Percentiles rank a stretch among this genome's conserved stretches.
These are phyloP conservation scores for Bergia sp. DNA, from an alignment of 92 coral and sea anemone species.

Conservation along the genomic window DNA sequence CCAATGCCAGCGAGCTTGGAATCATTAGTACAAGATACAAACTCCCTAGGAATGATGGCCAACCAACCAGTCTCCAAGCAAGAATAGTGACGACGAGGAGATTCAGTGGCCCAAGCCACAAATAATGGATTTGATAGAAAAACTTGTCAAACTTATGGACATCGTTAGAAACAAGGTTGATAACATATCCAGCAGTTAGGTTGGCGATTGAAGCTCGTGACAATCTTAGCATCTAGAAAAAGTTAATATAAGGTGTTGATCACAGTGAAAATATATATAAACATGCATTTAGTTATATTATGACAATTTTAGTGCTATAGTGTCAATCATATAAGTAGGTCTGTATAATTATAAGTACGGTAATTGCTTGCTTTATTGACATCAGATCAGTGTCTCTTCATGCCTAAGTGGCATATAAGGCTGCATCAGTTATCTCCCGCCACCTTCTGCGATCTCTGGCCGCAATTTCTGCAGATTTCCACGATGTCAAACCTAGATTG, in stretches of 20 bases:
- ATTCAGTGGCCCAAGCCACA: slow-evolving; percentile 4
- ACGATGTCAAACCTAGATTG: too few species aligned
- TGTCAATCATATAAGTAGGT: too few species aligned
- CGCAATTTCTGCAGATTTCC: too few species aligned
- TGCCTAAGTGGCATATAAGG: too few species aligned
- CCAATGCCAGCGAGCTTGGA: slow-evolving; percentile 10
- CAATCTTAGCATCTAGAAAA: slow-evolving; percentile 16
- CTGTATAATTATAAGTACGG: too few species aligned
- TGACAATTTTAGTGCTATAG: too few species aligned
- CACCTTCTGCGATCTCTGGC: too few species aligned
- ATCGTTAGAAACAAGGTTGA: slow-evolving; percentile 35
- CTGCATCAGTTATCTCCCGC: too few species aligned
- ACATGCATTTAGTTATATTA: too few species aligned
- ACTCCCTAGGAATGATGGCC: slow-evolving; percentile 24
- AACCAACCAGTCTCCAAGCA: slow-evolving; percentile 9
- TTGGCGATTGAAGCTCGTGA: not conserved
- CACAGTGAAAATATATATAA: too few species aligned
- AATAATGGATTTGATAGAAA: slow-evolving; percentile 5
- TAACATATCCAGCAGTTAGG: slow-evolving; percentile 22
- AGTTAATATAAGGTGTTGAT: not conserved
- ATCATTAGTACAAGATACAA: not conserved
- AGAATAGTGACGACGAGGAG: slow-evolving; percentile 3
- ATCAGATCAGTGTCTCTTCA: too few species aligned
- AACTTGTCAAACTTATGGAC: slow-evolving; percentile 10
- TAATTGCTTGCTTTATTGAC: too few species aligned